Evolutionary conservation across 2,113 vertebrate species (phyloP), one percentile per base, ranked within the genome.

Genomic region (Acrocephalus arundinaceus): DNA sequence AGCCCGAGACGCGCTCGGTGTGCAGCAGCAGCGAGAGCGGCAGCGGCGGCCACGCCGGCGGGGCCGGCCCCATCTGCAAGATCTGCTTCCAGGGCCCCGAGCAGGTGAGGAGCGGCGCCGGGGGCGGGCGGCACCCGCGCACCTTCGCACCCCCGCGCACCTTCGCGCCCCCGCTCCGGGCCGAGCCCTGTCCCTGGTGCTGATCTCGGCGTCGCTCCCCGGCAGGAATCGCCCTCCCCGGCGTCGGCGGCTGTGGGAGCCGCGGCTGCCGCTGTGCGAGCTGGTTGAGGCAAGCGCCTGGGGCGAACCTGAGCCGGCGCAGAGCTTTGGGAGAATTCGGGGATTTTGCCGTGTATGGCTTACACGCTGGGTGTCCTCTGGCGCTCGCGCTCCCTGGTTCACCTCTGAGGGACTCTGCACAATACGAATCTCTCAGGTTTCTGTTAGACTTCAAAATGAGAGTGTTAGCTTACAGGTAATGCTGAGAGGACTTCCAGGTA

Each of bases 81-180:
- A 99, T 99, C 97, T 99, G 99, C 98, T 99, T 99, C 97, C 99
- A 99, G 86, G 99, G 99, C 89, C 97, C 98, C 13, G 99, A 99
- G 94, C 99, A 99, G 99, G 99, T 99, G 97, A 94, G 96, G 68
- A n/a, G 57, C 10, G 49, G 30, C 30, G 70, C 37, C 51, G 55
- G 37, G 49, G 49, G 41, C 55, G 57, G 45, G 6, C 30, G 54
- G 27, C 63, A 5, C 18, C 4, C 41, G 30, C 65, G 0, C 65
- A 3, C 46, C 45, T 35, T 5, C 37, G 4, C 49, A 0, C n/a
- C 14, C 3, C 9, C 1, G 15, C 31, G 0, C 65, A 3, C 46
- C 45, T 35, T 5, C 37, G 4, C 49, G 0, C n/a, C 14, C 3
- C 9, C 1, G 15, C 31, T 12, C 14, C 22, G 55, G 6, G 11